These are phyloP conservation scores for Cladopsammia gracilis DNA, from an alignment of 64 coral and sea anemone genomes.

Conservation along the genomic window DNA sequence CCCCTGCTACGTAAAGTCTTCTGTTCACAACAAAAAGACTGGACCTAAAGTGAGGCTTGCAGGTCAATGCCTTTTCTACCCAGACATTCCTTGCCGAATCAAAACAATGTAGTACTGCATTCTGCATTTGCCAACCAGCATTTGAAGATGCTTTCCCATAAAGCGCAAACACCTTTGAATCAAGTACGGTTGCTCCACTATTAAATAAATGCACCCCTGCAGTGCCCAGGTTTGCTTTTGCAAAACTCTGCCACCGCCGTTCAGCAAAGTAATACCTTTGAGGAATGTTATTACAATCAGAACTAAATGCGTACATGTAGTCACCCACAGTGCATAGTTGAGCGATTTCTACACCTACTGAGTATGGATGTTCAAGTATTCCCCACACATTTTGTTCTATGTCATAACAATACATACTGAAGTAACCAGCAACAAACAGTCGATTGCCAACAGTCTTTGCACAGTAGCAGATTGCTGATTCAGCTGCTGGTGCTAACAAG, in stretches of 20 bases:
- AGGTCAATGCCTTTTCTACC: neutral
- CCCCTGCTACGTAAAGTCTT: no score
- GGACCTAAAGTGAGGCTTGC: conserved; percentile 6
- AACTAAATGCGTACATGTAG: neutral
- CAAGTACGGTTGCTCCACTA: neutral
- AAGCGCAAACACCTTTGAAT: conserved; percentile 12
- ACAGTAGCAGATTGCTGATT: neutral
- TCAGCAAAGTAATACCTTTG: neutral
- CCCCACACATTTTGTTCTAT: neutral
- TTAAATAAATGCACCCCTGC: no score
- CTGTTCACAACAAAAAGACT: conserved; percentile 13
- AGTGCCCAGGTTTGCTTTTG: neutral
- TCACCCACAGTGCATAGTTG: neutral
- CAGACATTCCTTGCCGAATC: neutral
- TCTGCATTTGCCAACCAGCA: neutral
- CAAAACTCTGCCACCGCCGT: neutral
- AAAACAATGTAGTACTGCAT: neutral
- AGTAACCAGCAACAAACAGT: neutral
- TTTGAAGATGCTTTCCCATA: conserved; percentile 32
- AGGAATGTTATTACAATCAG: neutral
- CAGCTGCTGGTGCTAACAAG: neutral
- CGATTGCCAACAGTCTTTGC: neutral
- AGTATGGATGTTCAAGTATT: neutral
- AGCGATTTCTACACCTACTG: neutral
- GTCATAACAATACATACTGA: neutral